Percentiles rank a stretch among this genome's conserved stretches.
Evolutionary conservation across 2,113 vertebrate genomes (phyloP).

Genomic region (Athene noctua): DNA sequence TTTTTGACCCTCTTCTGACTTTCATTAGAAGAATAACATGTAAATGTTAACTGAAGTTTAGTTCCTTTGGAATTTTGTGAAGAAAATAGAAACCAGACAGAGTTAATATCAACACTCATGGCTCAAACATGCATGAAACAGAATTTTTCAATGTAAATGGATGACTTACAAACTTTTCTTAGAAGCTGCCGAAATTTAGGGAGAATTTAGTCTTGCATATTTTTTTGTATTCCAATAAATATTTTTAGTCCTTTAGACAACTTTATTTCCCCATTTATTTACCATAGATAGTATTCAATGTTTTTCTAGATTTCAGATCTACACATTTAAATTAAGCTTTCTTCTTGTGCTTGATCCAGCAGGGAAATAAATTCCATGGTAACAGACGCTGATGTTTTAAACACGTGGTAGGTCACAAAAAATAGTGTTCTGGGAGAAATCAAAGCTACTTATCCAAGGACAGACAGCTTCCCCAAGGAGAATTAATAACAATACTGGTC

Average conservation of each 20-base stretch:
- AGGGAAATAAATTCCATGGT: neutral
- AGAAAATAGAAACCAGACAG: neutral
- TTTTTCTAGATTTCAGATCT: neutral
- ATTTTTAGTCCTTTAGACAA: neutral
- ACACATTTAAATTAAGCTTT: neutral
- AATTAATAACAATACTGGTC: neutral
- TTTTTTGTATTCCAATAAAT: neutral
- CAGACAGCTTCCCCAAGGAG: neutral
- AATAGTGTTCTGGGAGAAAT: neutral
- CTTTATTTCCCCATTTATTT: rapidly evolving
- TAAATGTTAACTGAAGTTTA: neutral
- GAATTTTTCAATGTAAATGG: neutral
- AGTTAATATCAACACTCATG: neutral
- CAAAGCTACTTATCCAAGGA: neutral
- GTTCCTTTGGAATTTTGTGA: neutral
- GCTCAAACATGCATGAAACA: neutral
- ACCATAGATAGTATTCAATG: neutral
- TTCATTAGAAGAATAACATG: neutral
- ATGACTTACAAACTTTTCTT: neutral
- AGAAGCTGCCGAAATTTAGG: neutral
- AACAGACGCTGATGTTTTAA: neutral
- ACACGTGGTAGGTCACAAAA: neutral
- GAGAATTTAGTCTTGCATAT: neutral
- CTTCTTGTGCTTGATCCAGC: neutral
- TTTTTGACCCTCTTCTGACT: neutral